Percentiles rank a stretch among this genome's conserved stretches.
These are phyloP conservation scores for Sinodicranocentrus sp. DNA, from an alignment of 2,888 invertebrate genomes.

Conservation along the genomic window DNA sequence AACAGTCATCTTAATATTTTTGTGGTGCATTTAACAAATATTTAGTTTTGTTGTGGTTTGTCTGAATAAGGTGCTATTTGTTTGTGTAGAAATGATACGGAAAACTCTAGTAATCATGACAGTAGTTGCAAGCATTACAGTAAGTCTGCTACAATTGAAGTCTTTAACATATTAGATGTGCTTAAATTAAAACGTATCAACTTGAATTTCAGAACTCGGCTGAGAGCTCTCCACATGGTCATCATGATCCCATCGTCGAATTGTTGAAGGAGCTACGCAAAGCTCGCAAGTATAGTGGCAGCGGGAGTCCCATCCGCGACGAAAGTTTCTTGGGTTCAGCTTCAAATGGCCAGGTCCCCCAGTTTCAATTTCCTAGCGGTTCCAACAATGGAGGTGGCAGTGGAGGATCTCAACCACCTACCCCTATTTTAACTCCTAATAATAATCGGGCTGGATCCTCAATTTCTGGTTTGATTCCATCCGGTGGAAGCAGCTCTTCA, in stretches of 20 bases:
- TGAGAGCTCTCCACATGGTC: conserved; percentile 41
- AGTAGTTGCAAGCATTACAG: conserved; percentile 36
- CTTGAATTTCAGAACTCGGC: conserved; percentile 10
- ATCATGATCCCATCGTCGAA: conserved; percentile 58
- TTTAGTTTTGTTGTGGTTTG: no score
- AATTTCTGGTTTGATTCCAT: conserved; percentile 11
- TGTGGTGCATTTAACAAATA: no score
- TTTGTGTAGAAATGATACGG: conserved; percentile 38
- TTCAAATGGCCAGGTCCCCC: background rate
- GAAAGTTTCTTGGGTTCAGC: background rate
- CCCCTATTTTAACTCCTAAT: conserved; percentile 34
- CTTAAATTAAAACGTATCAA: no score
- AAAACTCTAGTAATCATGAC: conserved; percentile 44
- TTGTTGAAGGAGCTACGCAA: conserved; percentile 63
- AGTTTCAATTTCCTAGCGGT: conserved; percentile 16
- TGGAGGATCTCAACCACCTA: conserved; percentile 21
- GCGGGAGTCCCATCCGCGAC: background rate
- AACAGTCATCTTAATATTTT: no score
- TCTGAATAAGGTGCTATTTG: no score
- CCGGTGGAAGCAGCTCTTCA: conserved; percentile 42
- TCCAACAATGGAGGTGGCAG: background rate
- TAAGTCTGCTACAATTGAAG: no score
- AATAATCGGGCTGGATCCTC: conserved; percentile 30
- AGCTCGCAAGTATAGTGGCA: background rate
- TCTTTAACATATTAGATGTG: no score